Evolutionary conservation across 2,113 vertebrate species (phyloP), one percentile per base, ranked within the genome.

Genomic region (Gracilinanus agilis): DNA sequence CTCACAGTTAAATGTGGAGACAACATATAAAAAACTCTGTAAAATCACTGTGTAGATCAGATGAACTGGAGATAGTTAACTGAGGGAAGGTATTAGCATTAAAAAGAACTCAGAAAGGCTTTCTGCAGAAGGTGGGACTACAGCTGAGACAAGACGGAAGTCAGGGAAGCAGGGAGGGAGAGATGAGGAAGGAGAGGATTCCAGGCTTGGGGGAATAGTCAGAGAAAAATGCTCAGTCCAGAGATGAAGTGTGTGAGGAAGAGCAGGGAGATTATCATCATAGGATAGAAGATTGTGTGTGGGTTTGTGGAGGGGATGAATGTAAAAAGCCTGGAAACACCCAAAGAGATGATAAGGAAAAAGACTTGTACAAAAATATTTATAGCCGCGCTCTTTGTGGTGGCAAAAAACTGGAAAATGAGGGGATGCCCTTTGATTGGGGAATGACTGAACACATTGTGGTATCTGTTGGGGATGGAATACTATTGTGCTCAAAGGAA

Each of bases 191-290:
- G 49, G 49, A 49, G 49, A 49, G 49, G 49, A 49, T 49, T 49
- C 49, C 49, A 49, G 49, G 49, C 49, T 49, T 49, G 49, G 49
- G 1, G 54, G 34, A 21, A 83, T 27, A 53, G 34, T 88, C 24
- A 54, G 44, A 4, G 6, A 40, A 2, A 25, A 34, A 25, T 12
- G 19, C 9, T 3, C 0, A 34, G 29, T 11, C 1, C 1, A 34
- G 24, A 1, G 29, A 44, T 29, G 58, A 25, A 44, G 23, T 34
- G 21, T 0, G 1, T 44, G 53, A 56, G 90, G 27, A 24, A 29
- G 23, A 0, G 0, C 1, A 21, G 9, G 27, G 34, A 90, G 56
- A 9, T 3, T 54, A 44, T 75, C 13, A 67, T 16, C 49, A 53
- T 24, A 9, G 40, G 2, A 5, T 3, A 13, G 54, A 40, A 2